Evolutionary conservation across 1,140 invertebrate species (phyloP), one percentile per base, ranked within the genome.

Genomic region (Bacillus rossius): DNA sequence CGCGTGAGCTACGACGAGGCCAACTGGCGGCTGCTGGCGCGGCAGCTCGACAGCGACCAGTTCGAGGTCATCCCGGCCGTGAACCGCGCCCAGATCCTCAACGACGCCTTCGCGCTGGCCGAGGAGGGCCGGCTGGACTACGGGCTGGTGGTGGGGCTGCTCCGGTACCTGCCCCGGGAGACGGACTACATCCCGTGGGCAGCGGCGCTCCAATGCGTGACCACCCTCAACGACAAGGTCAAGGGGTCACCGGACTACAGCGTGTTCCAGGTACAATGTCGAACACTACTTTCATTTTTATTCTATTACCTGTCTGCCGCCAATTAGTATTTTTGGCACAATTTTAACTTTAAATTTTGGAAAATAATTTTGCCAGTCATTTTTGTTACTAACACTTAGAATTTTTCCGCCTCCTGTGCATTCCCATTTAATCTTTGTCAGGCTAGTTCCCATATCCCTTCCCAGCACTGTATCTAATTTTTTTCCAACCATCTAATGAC

Each of bases 1-100:
- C 77, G 81, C 57, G 75, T 85, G 0, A 82, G 82, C 63, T 85
- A 85, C 53, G 83, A 84, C 57, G 22, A 65, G 1, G 61, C 64
- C 0, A 84, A 83, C 64, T 85, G 82, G 81, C 60, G 73, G 17
- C 68, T 79, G 1, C 71, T 84, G 13, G 76, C 66, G 7, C 53
- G 64, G 14, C 75, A 74, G 10, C 63, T 85, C 13, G 73, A 71
- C 34, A 62, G 64, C 20, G 61, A 69, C 2, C 59, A 78, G 8
- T 77, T 76, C 61, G 68, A 68, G 1, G 66, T 63, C 1, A 88
- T 93, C 51, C 78, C 86, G 64, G 72, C 79, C 20, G 71, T 82
- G 0, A 93, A 91, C 73, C 76, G 89, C 54, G 88, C 86, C 1
- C 88, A 92, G 69, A 71, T 92, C 1, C 73, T 93, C 2, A 85